Evolutionary conservation across 2,113 vertebrate species (phyloP).

Genomic region (Hyaena hyaena): DNA sequence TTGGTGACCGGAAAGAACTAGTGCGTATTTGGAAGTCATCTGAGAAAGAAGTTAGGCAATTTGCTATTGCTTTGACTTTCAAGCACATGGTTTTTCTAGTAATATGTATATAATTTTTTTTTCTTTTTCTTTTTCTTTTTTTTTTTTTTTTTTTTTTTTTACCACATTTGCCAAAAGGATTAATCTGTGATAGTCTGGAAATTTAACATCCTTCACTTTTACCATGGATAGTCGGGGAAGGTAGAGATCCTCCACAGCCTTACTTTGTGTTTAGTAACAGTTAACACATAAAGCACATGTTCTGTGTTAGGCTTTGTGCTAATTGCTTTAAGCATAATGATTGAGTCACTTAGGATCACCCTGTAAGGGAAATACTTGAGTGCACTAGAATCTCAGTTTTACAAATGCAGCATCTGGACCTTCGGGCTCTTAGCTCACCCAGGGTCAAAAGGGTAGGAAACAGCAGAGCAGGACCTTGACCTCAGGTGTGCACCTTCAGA

Average conservation of each 20-base stretch:
- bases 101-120: not conserved
- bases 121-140: not conserved
- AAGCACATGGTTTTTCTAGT: not conserved
- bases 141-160: not conserved
- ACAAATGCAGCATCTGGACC: not conserved
- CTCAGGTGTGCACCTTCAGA: not conserved
- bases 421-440: not conserved
- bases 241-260: not conserved
- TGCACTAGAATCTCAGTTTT: not conserved
- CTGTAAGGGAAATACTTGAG: rapidly evolving
- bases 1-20: not conserved
- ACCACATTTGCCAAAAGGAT: not conserved
- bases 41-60: not conserved
- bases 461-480: not conserved
- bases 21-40: not conserved
- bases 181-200: not conserved
- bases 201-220: not conserved
- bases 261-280: not conserved
- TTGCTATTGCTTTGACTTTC: not conserved
- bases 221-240: not conserved
- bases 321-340: not conserved
- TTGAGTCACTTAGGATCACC: not conserved
- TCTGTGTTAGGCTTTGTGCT: not conserved
- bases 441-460: not conserved
- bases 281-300: rapidly evolving